phyloP scores from a whole-genome alignment of 30 jellyfish, hydroid and myxozoan genomes.

The Pelagia noctiluca region DNA sequence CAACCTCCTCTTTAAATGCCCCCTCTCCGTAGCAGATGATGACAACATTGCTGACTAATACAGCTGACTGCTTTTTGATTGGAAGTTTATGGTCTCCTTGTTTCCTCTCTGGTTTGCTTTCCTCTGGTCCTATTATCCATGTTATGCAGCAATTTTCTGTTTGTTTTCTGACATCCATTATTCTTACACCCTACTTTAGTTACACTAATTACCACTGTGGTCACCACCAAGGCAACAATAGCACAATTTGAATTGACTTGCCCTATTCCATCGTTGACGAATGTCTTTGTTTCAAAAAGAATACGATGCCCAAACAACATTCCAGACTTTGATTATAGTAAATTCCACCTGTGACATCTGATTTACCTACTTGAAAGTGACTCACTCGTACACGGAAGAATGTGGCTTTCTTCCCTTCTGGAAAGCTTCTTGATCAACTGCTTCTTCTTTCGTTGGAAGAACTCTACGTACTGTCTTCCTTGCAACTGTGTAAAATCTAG shows the following conservation, averaged over 20 bases:
- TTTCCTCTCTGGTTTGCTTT: no score
- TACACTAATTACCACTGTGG: constrained; percentile 41
- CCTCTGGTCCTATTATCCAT: no score
- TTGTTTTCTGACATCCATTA: constrained; percentile 15
- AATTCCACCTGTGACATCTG: constrained; percentile 26
- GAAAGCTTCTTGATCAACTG: constrained; percentile 7
- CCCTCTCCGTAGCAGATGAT: no score
- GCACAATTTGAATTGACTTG: constrained; percentile 44
- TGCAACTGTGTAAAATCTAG: constrained; percentile 50
- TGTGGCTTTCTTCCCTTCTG: constrained; percentile 32
- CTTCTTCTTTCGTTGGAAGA: constrained; percentile 16
- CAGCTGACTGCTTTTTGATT: no score
- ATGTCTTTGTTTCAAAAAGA: constrained; percentile 10
- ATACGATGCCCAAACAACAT: constrained; percentile 42
- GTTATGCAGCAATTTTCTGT: constrained; percentile 37
- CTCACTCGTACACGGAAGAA: background rate
- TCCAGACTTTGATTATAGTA: constrained; percentile 14
- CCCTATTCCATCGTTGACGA: constrained; percentile 39
- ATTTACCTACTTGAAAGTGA: background rate
- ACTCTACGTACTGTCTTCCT: constrained; percentile 35
- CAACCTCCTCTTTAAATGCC: no score
- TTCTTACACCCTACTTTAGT: constrained; percentile 33
- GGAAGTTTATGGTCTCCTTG: no score
- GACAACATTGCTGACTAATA: no score
- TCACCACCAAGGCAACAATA: constrained; percentile 47